These are phyloP conservation scores for honey bee (Apis mellifera) DNA, from an alignment of 1,140 invertebrate species.

Conservation along the genomic window Amel_HAv3.1 CM009932.2:10817501-10818000, in stretches of 20 bases:
- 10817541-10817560: slow-evolving; percentile 11
- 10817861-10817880: not conserved
- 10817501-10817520: slow-evolving; percentile 30
- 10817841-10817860: not conserved
- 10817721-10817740: slow-evolving; percentile 16
- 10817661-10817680: slow-evolving; percentile 64
- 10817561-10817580: slow-evolving; percentile 37
- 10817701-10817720: slow-evolving; percentile 26
- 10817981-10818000: too few species aligned
- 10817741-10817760: not conserved
- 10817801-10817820: not conserved
- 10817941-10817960: too few species aligned
- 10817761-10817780: not conserved
- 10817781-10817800: not conserved
- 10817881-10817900: not conserved
- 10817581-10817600: not conserved
- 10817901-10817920: not conserved
- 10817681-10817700: slow-evolving; percentile 55
- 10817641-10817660: slow-evolving; percentile 59
- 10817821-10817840: not conserved
- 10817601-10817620: slow-evolving; percentile 16
- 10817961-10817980: too few species aligned
- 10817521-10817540: slow-evolving; percentile 37
- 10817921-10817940: not conserved
- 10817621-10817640: slow-evolving; percentile 46